Percentiles rank a stretch among this genome's conserved stretches.
These are phyloP conservation scores for Drosophila aldrichi DNA, from an alignment of 2,888 invertebrate genomes.

Conservation along the genomic window DNA sequence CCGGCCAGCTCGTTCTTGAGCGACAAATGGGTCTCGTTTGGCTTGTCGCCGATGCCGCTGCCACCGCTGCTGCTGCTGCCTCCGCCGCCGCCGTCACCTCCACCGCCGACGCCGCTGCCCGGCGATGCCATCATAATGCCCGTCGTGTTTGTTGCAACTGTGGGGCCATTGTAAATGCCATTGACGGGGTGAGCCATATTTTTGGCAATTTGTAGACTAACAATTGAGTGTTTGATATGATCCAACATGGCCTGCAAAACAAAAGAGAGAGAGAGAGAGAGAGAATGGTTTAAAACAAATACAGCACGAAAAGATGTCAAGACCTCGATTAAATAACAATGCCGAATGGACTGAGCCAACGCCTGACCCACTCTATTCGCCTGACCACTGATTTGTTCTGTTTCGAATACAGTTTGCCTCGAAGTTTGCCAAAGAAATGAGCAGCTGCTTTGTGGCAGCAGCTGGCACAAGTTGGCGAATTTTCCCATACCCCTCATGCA, in stretches of 20 bases:
- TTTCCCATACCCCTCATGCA: conserved; percentile 60
- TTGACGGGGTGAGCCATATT: conserved; percentile 96
- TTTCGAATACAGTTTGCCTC: conserved; percentile 43
- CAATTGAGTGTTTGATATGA: conserved; percentile 99
- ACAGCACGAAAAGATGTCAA: conserved; percentile 29
- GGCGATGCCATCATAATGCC: conserved; percentile 30
- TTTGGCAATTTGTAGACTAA: conserved; percentile 98
- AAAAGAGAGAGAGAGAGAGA: neutral
- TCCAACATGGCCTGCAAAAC: conserved; percentile 93
- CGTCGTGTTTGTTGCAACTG: conserved; percentile 53
- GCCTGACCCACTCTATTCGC: conserved; percentile 1
- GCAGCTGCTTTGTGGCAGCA: conserved; percentile 60
- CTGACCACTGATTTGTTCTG: conserved; percentile 7
- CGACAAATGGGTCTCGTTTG: conserved; percentile 31
- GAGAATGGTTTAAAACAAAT: neutral
- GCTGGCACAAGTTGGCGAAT: conserved; percentile 53
- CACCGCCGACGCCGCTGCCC: conserved; percentile 15
- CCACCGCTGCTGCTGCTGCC: conserved; percentile 22
- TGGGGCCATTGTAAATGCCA: conserved; percentile 92
- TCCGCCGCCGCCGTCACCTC: conserved; percentile 2
- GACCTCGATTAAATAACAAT: conserved; percentile 48
- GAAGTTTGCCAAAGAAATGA: conserved; percentile 62
- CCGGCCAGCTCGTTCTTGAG: conserved; percentile 54
- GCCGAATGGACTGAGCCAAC: conserved; percentile 6
- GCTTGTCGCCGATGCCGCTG: conserved; percentile 28